Conservation (phyloP, 2,113 vertebrate species). For the Hippoglossus stenolepis region DNA sequence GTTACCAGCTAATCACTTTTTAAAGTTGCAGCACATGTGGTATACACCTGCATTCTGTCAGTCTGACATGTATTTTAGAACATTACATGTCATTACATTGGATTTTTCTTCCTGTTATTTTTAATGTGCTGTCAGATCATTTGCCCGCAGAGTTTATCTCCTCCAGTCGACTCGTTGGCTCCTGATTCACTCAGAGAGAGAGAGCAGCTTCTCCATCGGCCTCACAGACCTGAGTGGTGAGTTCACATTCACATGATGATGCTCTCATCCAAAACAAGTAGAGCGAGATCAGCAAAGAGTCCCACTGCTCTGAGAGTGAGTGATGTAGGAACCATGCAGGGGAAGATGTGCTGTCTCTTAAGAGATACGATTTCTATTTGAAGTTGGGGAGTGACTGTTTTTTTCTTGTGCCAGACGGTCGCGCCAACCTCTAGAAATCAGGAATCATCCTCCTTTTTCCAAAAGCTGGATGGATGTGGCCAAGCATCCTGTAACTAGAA, state of each 20-base stretch:
- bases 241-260: not conserved
- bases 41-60: not conserved
- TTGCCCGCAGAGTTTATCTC: constrained; percentile 83
- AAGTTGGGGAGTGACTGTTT: constrained; percentile 7
- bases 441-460: not conserved
- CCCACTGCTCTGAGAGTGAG: not conserved
- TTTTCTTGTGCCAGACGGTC: constrained; percentile 23
- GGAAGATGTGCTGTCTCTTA: not conserved
- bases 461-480: not conserved
- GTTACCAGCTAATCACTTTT: no score
- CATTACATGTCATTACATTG: not conserved
- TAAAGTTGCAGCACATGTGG: no score
- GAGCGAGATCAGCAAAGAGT: not conserved
- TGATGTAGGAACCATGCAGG: not conserved
- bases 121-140: not conserved
- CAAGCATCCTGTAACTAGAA: no score
- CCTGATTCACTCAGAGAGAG: constrained; percentile 72
- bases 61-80: not conserved
- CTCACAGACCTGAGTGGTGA: constrained; percentile 91
- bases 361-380: not conserved
- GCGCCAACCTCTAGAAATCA: not conserved
- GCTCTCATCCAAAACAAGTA: not conserved
- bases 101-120: not conserved
- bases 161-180: constrained; percentile 68
- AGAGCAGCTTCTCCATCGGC: constrained; percentile 84